Evolutionary conservation across 2,888 invertebrate genomes (phyloP).

Genomic region (Tricholauxania praeusta): DNA sequence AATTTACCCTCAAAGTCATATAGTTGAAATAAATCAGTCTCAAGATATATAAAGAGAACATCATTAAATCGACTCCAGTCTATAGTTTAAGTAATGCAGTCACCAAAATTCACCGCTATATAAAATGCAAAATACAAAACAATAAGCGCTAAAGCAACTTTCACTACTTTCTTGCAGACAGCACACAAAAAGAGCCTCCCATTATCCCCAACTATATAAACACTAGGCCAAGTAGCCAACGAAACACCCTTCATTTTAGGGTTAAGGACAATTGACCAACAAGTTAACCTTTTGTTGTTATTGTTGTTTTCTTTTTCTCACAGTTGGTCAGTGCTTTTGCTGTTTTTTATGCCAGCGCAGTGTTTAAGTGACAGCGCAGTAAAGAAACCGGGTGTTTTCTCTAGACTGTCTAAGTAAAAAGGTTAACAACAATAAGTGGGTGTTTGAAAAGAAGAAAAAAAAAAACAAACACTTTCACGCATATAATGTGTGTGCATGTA

Average conservation of each 20-base stretch:
- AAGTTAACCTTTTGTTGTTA: conserved; percentile 19
- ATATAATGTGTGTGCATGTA: not conserved
- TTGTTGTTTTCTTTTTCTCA: not conserved
- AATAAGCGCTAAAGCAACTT: no score
- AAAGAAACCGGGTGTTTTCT: not conserved
- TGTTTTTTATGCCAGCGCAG: not conserved
- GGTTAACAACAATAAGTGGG: not conserved
- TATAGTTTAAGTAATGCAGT: no score
- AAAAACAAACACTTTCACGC: not conserved
- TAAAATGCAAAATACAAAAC: no score
- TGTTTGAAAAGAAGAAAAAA: not conserved
- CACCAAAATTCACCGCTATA: no score
- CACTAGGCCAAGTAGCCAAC: not conserved
- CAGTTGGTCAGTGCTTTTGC: not conserved
- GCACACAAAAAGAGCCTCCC: no score
- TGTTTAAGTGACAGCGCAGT: not conserved
- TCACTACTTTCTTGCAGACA: no score
- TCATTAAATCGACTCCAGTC: no score
- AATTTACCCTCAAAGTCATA: no score
- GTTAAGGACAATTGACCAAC: conserved; percentile 25
- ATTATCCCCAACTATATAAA: no score
- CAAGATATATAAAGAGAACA: no score
- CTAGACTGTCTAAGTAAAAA: not conserved
- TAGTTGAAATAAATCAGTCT: no score
- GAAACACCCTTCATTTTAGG: conserved; percentile 13